Percentiles rank a stretch among this genome's conserved stretches.
Conservation (phyloP, 2,797 vertebrate species). For the Furcifer pardalis region DNA sequence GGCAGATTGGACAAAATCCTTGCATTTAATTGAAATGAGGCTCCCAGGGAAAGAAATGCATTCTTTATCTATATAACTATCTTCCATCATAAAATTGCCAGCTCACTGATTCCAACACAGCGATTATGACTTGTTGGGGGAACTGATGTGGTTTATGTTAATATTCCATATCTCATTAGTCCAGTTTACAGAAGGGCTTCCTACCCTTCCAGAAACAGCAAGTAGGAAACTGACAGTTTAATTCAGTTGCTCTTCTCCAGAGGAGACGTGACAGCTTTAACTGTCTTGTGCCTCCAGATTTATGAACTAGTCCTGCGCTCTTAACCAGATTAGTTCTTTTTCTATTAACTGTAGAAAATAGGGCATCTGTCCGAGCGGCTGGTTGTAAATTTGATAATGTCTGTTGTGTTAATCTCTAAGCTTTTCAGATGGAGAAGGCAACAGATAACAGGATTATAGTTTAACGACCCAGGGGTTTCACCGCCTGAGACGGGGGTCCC, state of each 20-base stretch:
- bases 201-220: slow-evolving; percentile 72
- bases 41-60: neutral
- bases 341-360: slow-evolving; percentile 83
- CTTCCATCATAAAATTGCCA: neutral
- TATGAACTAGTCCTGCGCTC: slow-evolving; percentile 78
- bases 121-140: slow-evolving; percentile 8
- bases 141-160: slow-evolving; percentile 20
- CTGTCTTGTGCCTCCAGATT: slow-evolving; percentile 73
- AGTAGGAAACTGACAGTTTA: slow-evolving; percentile 78
- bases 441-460: slow-evolving; percentile 88
- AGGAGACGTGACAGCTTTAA: slow-evolving; percentile 81
- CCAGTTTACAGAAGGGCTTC: slow-evolving; percentile 72
- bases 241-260: slow-evolving; percentile 68
- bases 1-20: neutral
- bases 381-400: slow-evolving; percentile 87
- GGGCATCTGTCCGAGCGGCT: slow-evolving; percentile 91
- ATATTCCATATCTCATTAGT: slow-evolving; percentile 73
- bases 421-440: slow-evolving; percentile 76
- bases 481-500: slow-evolving; percentile 55
- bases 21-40: neutral
- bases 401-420: slow-evolving; percentile 81
- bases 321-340: slow-evolving; percentile 89
- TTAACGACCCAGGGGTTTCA: slow-evolving; percentile 73
- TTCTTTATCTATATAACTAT: neutral
- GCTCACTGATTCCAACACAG: neutral